Base-by-base conservation (phyloP, 2,888 invertebrate species). In the Lacanobia oleracea region DNA sequence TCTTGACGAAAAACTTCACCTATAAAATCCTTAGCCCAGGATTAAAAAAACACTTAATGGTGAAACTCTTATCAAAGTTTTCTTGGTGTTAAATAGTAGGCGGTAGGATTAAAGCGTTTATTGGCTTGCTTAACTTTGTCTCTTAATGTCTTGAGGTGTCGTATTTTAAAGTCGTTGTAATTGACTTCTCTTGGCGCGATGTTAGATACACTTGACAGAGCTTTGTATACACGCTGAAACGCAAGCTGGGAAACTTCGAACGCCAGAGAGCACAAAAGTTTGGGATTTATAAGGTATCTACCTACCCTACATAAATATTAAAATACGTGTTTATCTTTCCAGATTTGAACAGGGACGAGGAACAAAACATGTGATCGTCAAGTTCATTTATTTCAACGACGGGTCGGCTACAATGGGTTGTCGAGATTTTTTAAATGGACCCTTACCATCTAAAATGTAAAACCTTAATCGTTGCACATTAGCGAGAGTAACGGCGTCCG, bases 391-490 rank as follows among this genome's bases (percentile, higher is more conserved):
- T 82, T 84, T 72, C 71, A 82, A 86, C 77, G 85, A 84, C 77
- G 81, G 80, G 83, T 83, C 75, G 83, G 76, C 67, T 72, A 77
- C 66, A 83, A 74, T 77, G 69, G 74, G 83, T 72, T 81, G 84
- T 79, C 62, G 79, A 84, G 86, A 86, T 87, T 86, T 88, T 85
- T 82, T 76, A 82, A 89, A 85, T 85, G 84, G 86, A 83, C 64
- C 84, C 77, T 88, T 84, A 82, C 85, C 86, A 86, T 89, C 86
- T 87, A 88, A 88, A 91, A 92, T 90, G 86, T 89, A 88, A 91
- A 92, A 87, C 87, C 89, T 91, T 93, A 93, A 94, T 94, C 89
- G 92, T 77, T 71, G 82, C 82, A 85, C 91, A 92, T 94, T 92
- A 93, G 91, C 82, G 84, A 84, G 90, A 91, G 88, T 91, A 91